Evolutionary conservation across 2,797 vertebrate species (phyloP), one percentile per base, ranked within the genome.

Genomic region (Periophthalmus magnuspinnatus): DNA sequence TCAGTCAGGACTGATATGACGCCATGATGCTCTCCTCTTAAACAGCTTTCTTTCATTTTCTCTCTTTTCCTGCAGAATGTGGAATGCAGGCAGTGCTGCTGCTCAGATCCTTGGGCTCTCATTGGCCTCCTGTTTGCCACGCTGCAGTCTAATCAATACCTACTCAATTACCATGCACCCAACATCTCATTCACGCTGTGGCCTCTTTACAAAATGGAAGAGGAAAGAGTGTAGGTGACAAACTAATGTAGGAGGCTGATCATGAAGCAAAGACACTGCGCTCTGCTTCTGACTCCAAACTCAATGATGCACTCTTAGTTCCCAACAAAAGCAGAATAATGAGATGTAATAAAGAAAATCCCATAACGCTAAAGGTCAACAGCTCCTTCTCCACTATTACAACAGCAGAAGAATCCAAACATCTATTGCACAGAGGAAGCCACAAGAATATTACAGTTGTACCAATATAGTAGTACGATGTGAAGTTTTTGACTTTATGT

Each of bases 81-180:
- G 68, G 74, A 56, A 76, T 74, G 73, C 80, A 88, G 82, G 81
- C 77, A 36, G 82, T 41, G 81, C 62, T 64, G 78, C 76, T 75
- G 85, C 79, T 89, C 81, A 72, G 71, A 83, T 89, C 82, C 80
- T 77, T 68, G 14, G 52, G 78, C 75, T 84, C 81, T 86, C 77
- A 86, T 85, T 86, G 89, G 87, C 78, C 76, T 84, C 83, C 82
- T 38, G 72, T 86, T 87, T 82, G 87, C 86, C 82, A 88, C 88
- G 84, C 92, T 93, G 93, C 92, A 94, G 86, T 94, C 86, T 84
- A 90, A 93, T 94, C 92, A 91, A 93, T 94, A 93, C 69, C 83
- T 72, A 82, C 89, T 88, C 90, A 88, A 93, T 93, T 91, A 91
- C 88, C 84, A 93, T 93, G 90, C 88, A 84, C 72, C 86, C 81